Evolutionary conservation across 2,888 invertebrate species (phyloP), one percentile per base, ranked within the genome.

Genomic region (Mactromeris polynyma): DNA sequence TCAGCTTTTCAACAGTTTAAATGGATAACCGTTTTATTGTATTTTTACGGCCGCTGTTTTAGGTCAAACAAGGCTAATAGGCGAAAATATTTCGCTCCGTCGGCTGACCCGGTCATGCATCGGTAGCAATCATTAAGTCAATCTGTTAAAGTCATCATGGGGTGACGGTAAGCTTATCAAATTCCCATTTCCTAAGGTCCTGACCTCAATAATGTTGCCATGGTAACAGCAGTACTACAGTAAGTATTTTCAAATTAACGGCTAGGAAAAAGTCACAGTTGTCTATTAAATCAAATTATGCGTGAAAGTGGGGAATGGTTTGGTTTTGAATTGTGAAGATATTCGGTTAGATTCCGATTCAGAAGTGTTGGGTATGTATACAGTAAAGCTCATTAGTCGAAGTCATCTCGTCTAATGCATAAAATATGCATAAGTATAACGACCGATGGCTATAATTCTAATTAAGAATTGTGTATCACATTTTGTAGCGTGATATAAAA

Each of bases 71-170:
- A 78, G n/a, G 78, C 77, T 51, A 78, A 54, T 83, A 40, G 31
- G 26, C 42, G 46, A 73, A 42, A 78, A 19, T n/a, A 46, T 33
- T 73, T 73, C 17, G 36, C 26, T 33, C 36, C 17, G 17, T 36
- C 33, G 19, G 73, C 54, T 78, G 84, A 84, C 84, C 84, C 78
- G 51, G 26, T 36, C 26, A 42, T 26, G 26, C 51, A 69, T 40
- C 84, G n/a, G 36, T 38, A n/a, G 40, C 77, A 83, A 77, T 83
- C 69, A 83, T 83, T 69, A 54, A 54, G 84, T 69, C 31, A 38
- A 82, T 82, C 88, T 88, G 88, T 82, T 73, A 85, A 88, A 88
- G 58, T 38, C 84, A 88, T 88, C 81, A 85, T 78, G 38, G 54
- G 54, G 36, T 64, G 81, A 77, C 69, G 31, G 6, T 11, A 82